These are phyloP conservation scores for Schizothorax lantsangensis DNA, from an alignment of 2,797 vertebrate genomes.

Conservation along the genomic window DNA sequence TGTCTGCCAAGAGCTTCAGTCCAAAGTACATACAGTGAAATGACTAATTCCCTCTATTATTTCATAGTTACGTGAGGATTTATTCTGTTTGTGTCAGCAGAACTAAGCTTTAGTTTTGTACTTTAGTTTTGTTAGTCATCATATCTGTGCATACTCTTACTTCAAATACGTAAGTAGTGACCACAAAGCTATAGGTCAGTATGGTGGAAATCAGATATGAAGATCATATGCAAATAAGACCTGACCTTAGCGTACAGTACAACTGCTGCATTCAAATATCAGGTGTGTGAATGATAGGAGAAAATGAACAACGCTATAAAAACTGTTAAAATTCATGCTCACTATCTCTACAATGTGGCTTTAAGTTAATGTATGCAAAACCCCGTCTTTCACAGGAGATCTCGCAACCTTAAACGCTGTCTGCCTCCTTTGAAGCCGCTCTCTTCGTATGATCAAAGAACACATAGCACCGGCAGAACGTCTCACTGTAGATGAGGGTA, in stretches of 20 bases:
- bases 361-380: constrained; percentile 56
- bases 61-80: constrained; percentile 43
- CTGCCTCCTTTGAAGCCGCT: constrained; percentile 69
- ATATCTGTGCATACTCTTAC: not conserved
- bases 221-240: constrained; percentile 48
- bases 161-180: constrained; percentile 4
- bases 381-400: constrained; percentile 56
- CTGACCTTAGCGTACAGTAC: constrained; percentile 12
- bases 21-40: constrained; percentile 56
- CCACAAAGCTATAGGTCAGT: constrained; percentile 18
- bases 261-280: constrained; percentile 53
- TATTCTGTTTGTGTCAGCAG: constrained; percentile 49
- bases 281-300: constrained; percentile 52
- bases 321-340: constrained; percentile 5
- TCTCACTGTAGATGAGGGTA: constrained; percentile 65
- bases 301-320: constrained; percentile 25
- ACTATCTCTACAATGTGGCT: constrained; percentile 31
- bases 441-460: constrained; percentile 73
- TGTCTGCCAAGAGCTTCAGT: constrained; percentile 54
- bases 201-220: constrained; percentile 22
- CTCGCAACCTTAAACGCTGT: constrained; percentile 53
- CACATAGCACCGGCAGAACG: constrained; percentile 62
- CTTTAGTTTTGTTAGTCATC: not conserved
- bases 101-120: constrained; percentile 5
- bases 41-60: constrained; percentile 54